These are phyloP conservation scores for Felis chaus DNA, from an alignment of 2,113 vertebrate genomes.

Conservation along the genomic window DNA sequence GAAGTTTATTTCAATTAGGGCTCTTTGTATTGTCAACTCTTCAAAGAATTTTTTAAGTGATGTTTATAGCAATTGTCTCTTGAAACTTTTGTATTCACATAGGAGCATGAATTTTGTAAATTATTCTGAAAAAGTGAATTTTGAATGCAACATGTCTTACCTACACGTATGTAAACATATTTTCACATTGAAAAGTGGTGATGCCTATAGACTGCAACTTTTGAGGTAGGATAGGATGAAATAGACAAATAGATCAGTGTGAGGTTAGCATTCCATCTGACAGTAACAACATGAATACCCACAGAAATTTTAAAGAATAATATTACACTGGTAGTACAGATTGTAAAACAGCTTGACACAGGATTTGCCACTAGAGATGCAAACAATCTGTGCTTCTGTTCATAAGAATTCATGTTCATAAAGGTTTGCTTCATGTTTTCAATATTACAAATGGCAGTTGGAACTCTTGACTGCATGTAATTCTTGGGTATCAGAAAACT, in stretches of 20 bases:
- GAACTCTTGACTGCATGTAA: not conserved
- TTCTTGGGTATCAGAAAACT: not conserved
- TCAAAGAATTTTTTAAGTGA: not conserved
- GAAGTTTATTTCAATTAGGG: not conserved
- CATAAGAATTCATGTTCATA: not conserved
- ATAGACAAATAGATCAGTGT: not conserved
- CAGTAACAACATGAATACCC: not conserved
- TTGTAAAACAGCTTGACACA: conserved; percentile 41
- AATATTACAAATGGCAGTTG: not conserved
- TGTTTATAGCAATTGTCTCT: not conserved
- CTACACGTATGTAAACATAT: not conserved
- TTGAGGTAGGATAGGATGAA: not conserved
- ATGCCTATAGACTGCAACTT: not conserved
- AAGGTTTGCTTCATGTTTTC: not conserved
- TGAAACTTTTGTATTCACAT: not conserved
- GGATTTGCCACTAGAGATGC: not conserved
- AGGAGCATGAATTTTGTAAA: not conserved
- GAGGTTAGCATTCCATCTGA: not conserved
- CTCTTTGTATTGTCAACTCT: not conserved
- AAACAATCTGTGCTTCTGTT: conserved; percentile 1
- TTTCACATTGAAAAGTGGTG: not conserved
- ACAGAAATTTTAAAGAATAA: not conserved
- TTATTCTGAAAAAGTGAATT: not conserved
- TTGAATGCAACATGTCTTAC: not conserved
- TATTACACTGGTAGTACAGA: not conserved